Base-by-base conservation (phyloP, 2,888 invertebrate species). In the Pachymerium ferrugineum region DNA sequence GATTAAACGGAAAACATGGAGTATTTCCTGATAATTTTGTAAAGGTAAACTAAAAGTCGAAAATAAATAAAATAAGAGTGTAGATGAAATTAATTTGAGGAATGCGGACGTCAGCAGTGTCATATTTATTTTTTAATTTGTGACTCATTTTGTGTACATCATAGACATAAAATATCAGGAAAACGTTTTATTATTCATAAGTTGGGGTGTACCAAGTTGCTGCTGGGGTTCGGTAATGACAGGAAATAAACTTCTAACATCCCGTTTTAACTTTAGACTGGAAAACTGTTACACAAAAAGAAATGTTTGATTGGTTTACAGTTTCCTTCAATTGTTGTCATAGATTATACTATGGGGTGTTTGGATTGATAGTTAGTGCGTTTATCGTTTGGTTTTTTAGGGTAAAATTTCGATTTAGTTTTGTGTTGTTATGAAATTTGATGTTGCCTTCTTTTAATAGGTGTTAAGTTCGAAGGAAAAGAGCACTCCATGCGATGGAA, bases 11-110 rank as follows among this genome's bases (percentile, higher is more conserved):
- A 75, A 88, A 89, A 80, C 88, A 88, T 76, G 95, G 95, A 79
- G 89, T 95, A 88, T 96, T 96, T 84, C 95, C 95, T 2, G 94
- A 95, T 82, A 95, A 94, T 84, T 95, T 94, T 85, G 95, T 95
- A 22, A 88, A 89, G 78, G 84, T 90, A 77, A 81, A 77, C 12
- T 8, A n/a, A n/a, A n/a, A n/a, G n/a, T n/a, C n/a, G n/a, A n/a
- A n/a, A n/a, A n/a, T n/a, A n/a, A n/a, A n/a, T n/a, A n/a, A n/a
- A n/a, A n/a, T n/a, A n/a, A n/a, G n/a, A n/a, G n/a, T n/a, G n/a
- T n/a, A n/a, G n/a, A n/a, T n/a, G n/a, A n/a, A n/a, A n/a, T n/a
- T n/a, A n/a, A n/a, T n/a, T n/a, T n/a, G n/a, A n/a, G n/a, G n/a
- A n/a, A n/a, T n/a, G n/a, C n/a, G n/a, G n/a, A n/a, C n/a, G n/a